Evolutionary conservation across 2,888 invertebrate genomes (phyloP), one percentile per base, ranked within the genome.

Genomic region (Euplagia quadripunctaria): DNA sequence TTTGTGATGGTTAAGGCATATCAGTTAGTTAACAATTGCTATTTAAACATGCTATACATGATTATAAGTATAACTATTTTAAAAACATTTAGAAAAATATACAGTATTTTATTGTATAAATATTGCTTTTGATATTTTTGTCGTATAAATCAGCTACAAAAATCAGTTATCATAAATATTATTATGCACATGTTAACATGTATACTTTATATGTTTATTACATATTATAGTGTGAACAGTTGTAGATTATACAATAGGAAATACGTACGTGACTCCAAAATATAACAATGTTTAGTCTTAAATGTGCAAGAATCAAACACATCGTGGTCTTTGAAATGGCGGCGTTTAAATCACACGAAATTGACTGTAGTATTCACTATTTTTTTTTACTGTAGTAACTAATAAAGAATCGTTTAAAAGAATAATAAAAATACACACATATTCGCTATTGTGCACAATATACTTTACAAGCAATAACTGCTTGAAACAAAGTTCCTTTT

Each of bases 1-100:
- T 77, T 86, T 89, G 90, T 90, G 90, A 89, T 89, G 89, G 81
- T 79, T 83, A 79, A 81, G 76, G 76, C 66, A 76, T 77, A 81
- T 79, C 79, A 78, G 73, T 81, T 75, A 80, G 71, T 72, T 78
- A 83, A 87, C 85, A 85, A 82, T 83, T 61, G 65, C 64, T 74
- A 74, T 55, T 68, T 64, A 63, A 80, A 77, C 75, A 77, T 72
- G 70, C 58, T 75, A 65, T 68, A 72, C 72, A 69, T n/a, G 69
- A 73, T 69, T 73, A 69, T n/a, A 64, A 52, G 65, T 72, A 20
- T 71, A 72, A 74, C 68, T 46, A 66, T 46, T 69, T 61, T 58
- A 67, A 74, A 77, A 66, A 70, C 65, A 75, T 75, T 67, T 77
- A 75, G 69, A 79, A 80, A 82, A 81, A 83, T 82, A 83, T 83